Conservation (phyloP, 2,888 invertebrate species). For the Melanotus villosus region DNA sequence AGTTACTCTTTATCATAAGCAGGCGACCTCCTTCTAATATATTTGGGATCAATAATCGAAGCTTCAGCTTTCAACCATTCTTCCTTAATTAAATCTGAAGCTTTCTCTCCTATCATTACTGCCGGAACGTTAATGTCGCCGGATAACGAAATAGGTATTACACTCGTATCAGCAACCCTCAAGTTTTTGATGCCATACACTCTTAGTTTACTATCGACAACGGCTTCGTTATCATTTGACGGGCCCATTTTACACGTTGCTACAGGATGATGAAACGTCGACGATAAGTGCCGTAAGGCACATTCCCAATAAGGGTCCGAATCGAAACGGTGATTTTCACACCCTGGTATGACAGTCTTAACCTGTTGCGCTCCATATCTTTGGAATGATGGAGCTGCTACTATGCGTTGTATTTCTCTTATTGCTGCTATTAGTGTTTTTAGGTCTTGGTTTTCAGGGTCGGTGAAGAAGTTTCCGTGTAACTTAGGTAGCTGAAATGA, state of each 20-base stretch:
- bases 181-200: slow-evolving; percentile 71
- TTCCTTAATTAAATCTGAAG: slow-evolving; percentile 70
- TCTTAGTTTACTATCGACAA: slow-evolving; percentile 71
- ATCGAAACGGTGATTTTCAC: slow-evolving; percentile 64
- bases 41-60: slow-evolving; percentile 2
- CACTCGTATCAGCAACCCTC: slow-evolving; percentile 72
- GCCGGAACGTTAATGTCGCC: slow-evolving; percentile 72
- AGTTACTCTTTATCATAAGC: too few relatives aligned
- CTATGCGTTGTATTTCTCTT: slow-evolving; percentile 70
- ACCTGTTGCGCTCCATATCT: slow-evolving; percentile 67
- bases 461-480: slow-evolving; percentile 85
- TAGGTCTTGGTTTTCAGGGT: slow-evolving; percentile 69
- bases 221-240: slow-evolving; percentile 68
- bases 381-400: slow-evolving; percentile 68
- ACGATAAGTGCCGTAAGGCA: slow-evolving; percentile 67
- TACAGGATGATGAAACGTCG: slow-evolving; percentile 71
- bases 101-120: slow-evolving; percentile 73
- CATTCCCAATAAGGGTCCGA: slow-evolving; percentile 72
- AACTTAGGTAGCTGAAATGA: slow-evolving; percentile 81
- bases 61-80: slow-evolving; percentile 64
- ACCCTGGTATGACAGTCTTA: slow-evolving; percentile 70
- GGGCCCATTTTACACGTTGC: slow-evolving; percentile 74
- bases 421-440: slow-evolving; percentile 64
- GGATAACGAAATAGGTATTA: slow-evolving; percentile 71
- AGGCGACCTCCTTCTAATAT: not conserved